Conservation (phyloP, 2,888 invertebrate genomes). For the Eupithecia tripunctaria region DNA sequence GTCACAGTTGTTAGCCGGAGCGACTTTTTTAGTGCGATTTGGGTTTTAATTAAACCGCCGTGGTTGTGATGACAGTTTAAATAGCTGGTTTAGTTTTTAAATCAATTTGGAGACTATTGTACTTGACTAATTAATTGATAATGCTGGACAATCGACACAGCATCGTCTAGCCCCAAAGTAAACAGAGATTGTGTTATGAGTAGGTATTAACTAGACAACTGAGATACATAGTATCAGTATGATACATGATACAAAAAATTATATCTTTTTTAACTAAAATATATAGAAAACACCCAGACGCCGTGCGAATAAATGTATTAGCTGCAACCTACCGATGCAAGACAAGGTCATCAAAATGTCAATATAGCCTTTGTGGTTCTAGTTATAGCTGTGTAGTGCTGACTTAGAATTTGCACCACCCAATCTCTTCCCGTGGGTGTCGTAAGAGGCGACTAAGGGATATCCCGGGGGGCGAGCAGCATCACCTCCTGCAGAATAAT, state of each 20-base stretch:
- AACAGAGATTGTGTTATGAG: not conserved
- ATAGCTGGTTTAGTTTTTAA: slow-evolving; percentile 45
- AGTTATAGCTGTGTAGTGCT: too few species aligned
- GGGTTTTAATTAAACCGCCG: slow-evolving; percentile 73
- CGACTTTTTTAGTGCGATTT: slow-evolving; percentile 65
- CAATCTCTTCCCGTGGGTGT: too few species aligned
- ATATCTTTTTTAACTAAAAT: too few species aligned
- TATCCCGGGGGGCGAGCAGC: too few species aligned
- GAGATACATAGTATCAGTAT: not conserved
- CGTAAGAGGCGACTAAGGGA: too few species aligned
- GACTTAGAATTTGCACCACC: too few species aligned
- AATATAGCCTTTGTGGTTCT: too few species aligned
- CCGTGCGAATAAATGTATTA: not conserved
- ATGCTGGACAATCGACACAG: not conserved
- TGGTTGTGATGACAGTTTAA: slow-evolving; percentile 45
- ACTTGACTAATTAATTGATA: not conserved
- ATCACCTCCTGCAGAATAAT: too few species aligned
- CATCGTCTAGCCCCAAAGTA: not conserved
- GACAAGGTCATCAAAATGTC: too few species aligned
- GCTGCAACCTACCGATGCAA: not conserved
- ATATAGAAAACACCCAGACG: not conserved
- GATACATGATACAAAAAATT: not conserved
- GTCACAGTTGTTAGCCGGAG: slow-evolving; percentile 54
- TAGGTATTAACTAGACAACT: not conserved
- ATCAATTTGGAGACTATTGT: not conserved